Percentiles rank a stretch among this genome's conserved stretches.
Conservation (phyloP, 2,888 invertebrate genomes). For the Mythimna impura region DNA sequence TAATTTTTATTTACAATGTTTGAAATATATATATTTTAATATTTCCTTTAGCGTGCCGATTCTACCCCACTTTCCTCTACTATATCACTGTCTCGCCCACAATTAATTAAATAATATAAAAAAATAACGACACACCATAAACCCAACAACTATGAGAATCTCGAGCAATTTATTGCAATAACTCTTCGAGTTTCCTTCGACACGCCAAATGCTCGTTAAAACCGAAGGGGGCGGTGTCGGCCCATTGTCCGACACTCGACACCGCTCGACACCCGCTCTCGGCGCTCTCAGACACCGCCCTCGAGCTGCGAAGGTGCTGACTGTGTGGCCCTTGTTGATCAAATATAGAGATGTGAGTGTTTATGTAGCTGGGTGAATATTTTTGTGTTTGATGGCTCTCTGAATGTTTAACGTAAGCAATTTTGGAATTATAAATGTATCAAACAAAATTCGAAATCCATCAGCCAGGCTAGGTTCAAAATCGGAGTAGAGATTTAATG, state of each 20-base stretch:
- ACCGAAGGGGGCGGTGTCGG: slow-evolving; percentile 37
- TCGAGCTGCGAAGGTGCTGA: slow-evolving; percentile 44
- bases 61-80: not conserved
- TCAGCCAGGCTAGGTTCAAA: not conserved
- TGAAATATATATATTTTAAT: no score
- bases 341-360: slow-evolving; percentile 49
- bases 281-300: slow-evolving; percentile 51
- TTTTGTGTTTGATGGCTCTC: slow-evolving; percentile 17
- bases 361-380: not conserved
- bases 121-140: slow-evolving; percentile 8
- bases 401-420: not conserved
- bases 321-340: slow-evolving; percentile 41
- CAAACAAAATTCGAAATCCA: not conserved
- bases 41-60: no score
- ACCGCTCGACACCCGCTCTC: slow-evolving; percentile 40
- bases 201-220: slow-evolving; percentile 62
- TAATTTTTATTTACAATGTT: no score
- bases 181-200: slow-evolving; percentile 40
- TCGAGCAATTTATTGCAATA: slow-evolving; percentile 52
- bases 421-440: not conserved
- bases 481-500: not conserved
- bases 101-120: slow-evolving; percentile 14
- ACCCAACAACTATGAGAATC: slow-evolving; percentile 22
- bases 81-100: not conserved
- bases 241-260: slow-evolving; percentile 48